Evolutionary conservation across 2,113 vertebrate genomes (phyloP).

Genomic region (Archocentrus centrarchus): DNA sequence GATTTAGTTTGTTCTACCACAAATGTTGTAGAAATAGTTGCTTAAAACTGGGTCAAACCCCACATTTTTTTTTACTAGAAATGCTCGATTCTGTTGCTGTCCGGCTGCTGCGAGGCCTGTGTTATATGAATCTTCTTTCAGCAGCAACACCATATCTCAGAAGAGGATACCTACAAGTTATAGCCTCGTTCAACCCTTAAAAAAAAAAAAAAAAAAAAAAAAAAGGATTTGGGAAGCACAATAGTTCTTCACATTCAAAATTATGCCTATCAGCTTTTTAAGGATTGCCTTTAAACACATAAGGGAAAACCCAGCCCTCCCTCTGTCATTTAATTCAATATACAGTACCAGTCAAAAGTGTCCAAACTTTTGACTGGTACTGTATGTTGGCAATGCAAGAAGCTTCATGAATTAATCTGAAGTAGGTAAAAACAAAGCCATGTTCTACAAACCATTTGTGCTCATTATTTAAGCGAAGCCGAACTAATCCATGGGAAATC

Average conservation of each 20-base stretch:
- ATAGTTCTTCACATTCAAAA: constrained; percentile 50
- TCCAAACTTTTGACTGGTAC: no score
- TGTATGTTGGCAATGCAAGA: not conserved
- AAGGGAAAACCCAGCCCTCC: not conserved
- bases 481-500: constrained; percentile 55
- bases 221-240: constrained; percentile 62
- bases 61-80: constrained; percentile 36
- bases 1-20: constrained; percentile 1
- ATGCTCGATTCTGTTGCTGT: constrained; percentile 36
- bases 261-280: constrained; percentile 25
- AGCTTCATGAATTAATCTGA: constrained; percentile 16
- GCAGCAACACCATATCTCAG: constrained; percentile 53
- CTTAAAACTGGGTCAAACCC: constrained; percentile 38
- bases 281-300: constrained; percentile 9
- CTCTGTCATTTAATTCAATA: constrained; percentile 14
- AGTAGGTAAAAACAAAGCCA: constrained; percentile 53
- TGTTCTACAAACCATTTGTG: constrained; percentile 49
- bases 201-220: constrained; percentile 27
- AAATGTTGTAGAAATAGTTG: constrained; percentile 20
- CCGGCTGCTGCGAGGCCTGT: constrained; percentile 32
- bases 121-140: constrained; percentile 49
- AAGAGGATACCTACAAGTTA: constrained; percentile 66
- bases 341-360: not conserved
- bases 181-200: constrained; percentile 48
- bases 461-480: constrained; percentile 51